Evolutionary conservation across 2,797 vertebrate genomes (phyloP).

Genomic region (Falco columbarius): DNA sequence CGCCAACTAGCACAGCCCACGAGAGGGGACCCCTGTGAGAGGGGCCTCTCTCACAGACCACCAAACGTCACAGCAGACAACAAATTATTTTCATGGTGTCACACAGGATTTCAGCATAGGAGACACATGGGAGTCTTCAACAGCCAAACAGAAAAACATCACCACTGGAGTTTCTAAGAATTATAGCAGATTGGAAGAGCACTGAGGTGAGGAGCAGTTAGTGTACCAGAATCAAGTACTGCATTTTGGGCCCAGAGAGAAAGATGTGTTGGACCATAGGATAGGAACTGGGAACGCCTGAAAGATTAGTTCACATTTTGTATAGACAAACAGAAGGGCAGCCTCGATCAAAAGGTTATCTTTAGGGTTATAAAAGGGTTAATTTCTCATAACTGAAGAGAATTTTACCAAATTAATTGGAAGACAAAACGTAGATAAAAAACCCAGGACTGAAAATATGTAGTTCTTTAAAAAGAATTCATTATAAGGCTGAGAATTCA

Average conservation of each 20-base stretch:
- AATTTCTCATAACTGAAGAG: neutral
- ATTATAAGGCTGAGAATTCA: conserved; percentile 14
- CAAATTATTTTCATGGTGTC: neutral
- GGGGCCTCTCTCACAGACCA: neutral
- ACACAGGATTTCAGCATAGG: neutral
- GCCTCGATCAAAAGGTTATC: neutral
- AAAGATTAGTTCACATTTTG: neutral
- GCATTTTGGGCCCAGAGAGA: neutral
- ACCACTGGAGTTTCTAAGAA: neutral
- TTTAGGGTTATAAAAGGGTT: neutral
- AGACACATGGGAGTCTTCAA: neutral
- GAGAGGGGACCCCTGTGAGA: neutral
- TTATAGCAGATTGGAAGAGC: neutral
- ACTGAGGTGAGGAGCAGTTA: neutral
- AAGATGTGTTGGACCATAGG: neutral
- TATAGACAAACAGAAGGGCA: neutral
- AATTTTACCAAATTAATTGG: neutral
- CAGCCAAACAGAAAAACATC: neutral
- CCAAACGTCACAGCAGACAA: neutral
- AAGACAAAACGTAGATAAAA: neutral
- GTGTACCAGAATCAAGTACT: neutral
- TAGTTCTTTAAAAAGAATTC: conserved; percentile 28
- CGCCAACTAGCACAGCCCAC: neutral
- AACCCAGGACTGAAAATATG: neutral
- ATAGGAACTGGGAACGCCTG: neutral